Base-by-base conservation (phyloP, 2,113 vertebrate species). In the Epinephelus moara region DNA sequence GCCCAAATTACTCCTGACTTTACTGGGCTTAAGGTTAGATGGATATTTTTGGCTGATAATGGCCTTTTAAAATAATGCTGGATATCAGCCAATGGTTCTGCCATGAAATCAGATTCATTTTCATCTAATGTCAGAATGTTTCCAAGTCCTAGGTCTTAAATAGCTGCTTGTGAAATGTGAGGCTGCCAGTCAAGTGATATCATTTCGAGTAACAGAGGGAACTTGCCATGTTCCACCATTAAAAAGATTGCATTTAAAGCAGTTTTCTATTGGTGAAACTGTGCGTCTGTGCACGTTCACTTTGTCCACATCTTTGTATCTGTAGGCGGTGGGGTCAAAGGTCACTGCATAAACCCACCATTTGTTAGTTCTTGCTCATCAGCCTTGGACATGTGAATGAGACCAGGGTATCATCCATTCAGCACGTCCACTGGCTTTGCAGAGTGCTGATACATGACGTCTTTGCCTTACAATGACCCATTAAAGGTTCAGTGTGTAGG, bases 301-400 rank as follows among this genome's bases (percentile, higher is more conserved):
- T 53, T 3, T 72, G 0, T 59, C n/a, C 53, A 25, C 27, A 49
- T 70, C 11, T 78, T 79, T 78, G 21, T 59, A 62, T 78, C 71
- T 66, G 50, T 52, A 30, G 52, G 67, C 18, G 12, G 55, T 13
- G 4, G 40, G 75, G 85, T 83, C 81, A 92, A 70, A 91, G 85
- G 88, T 86, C 76, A 67, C 77, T 67, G 92, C 83, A 93, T 94
- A 94, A 94, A 94, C 81, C 70, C 55, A 74, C 91, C 91, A 93
- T 93, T 92, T 87, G 81, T 91, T 88, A 86, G 13, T 82, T 88
- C 45, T 71, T 83, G 74, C 74, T 78, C 77, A 63, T 85, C 52
- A 84, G 80, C 70, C 30, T 27, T 12, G 12, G 88, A 87, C 87
- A 83, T 88, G 52, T 93, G 84, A 92, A 92, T 85, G 79, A 42